Evolutionary conservation across 2,888 invertebrate genomes (phyloP).

Genomic region (Protophormia terraenovae): DNA sequence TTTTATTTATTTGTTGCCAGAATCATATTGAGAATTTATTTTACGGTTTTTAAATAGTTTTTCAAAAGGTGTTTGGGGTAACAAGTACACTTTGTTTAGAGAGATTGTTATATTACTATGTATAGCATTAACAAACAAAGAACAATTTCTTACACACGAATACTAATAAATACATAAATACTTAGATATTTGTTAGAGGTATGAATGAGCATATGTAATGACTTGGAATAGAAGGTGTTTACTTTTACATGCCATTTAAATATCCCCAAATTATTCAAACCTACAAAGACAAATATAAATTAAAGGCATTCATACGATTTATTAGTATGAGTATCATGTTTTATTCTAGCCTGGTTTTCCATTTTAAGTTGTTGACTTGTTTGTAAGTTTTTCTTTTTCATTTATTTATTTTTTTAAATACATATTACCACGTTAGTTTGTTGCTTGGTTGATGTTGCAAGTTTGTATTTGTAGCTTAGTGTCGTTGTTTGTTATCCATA

Average conservation of each 20-base stretch:
- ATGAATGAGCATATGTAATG: constrained; percentile 32
- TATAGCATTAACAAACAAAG: not conserved
- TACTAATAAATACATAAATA: not conserved
- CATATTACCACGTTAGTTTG: not conserved
- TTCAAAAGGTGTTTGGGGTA: constrained; percentile 52
- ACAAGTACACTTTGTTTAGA: constrained; percentile 55
- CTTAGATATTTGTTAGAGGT: constrained; percentile 7
- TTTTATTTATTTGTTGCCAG: constrained; percentile 23
- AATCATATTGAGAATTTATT: constrained; percentile 47
- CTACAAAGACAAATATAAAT: not conserved
- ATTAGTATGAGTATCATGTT: not conserved
- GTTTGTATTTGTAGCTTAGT: not conserved
- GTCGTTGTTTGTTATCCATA: constrained; percentile 29
- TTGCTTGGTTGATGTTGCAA: not conserved
- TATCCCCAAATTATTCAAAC: not conserved
- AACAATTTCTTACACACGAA: not conserved
- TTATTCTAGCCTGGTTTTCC: not conserved
- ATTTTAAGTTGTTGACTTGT: not conserved
- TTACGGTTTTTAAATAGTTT: constrained; percentile 45
- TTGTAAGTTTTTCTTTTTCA: no score
- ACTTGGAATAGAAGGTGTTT: constrained; percentile 52
- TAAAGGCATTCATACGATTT: no score
- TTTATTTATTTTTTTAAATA: no score
- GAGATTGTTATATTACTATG: constrained; percentile 12
- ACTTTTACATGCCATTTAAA: constrained; percentile 47